Percentiles rank a stretch among this genome's conserved stretches.
These are phyloP conservation scores for Drosophila ercepeae DNA, from an alignment of 1,140 invertebrate genomes.

Conservation along the genomic window DNA sequence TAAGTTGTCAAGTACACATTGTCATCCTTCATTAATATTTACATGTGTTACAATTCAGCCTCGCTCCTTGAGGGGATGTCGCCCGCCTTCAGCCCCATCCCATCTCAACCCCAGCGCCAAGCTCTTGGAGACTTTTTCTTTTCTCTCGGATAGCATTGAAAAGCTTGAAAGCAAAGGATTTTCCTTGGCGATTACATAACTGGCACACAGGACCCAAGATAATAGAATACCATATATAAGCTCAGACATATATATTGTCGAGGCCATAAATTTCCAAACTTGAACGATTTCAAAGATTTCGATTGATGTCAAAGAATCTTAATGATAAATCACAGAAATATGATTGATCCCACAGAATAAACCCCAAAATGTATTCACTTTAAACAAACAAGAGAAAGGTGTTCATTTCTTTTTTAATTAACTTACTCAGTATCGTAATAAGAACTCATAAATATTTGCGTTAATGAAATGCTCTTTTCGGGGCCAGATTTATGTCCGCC, in stretches of 20 bases:
- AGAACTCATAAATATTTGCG: slow-evolving; percentile 73
- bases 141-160: slow-evolving; percentile 47
- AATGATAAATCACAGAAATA: not conserved
- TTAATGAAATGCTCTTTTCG: slow-evolving; percentile 23
- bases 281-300: not conserved
- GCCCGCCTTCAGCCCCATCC: not conserved
- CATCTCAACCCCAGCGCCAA: not conserved
- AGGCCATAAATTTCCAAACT: slow-evolving; percentile 46
- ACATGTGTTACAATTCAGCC: slow-evolving; percentile 69
- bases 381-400: not conserved
- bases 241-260: slow-evolving; percentile 6
- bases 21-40: slow-evolving; percentile 78
- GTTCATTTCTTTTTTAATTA: slow-evolving; percentile 32
- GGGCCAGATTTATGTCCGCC: slow-evolving; percentile 14
- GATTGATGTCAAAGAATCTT: slow-evolving; percentile 2
- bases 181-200: slow-evolving; percentile 50
- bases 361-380: not conserved
- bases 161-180: slow-evolving; percentile 38
- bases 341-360: not conserved
- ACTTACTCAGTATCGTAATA: slow-evolving; percentile 79
- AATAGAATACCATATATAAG: slow-evolving; percentile 16
- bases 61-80: slow-evolving; percentile 22
- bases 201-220: slow-evolving; percentile 32
- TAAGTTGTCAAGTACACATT: slow-evolving; percentile 79
- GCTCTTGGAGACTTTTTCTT: slow-evolving; percentile 31